These are phyloP conservation scores for Sweltsa coloradensis DNA, from an alignment of 1,140 invertebrate genomes.

Conservation along the genomic window DNA sequence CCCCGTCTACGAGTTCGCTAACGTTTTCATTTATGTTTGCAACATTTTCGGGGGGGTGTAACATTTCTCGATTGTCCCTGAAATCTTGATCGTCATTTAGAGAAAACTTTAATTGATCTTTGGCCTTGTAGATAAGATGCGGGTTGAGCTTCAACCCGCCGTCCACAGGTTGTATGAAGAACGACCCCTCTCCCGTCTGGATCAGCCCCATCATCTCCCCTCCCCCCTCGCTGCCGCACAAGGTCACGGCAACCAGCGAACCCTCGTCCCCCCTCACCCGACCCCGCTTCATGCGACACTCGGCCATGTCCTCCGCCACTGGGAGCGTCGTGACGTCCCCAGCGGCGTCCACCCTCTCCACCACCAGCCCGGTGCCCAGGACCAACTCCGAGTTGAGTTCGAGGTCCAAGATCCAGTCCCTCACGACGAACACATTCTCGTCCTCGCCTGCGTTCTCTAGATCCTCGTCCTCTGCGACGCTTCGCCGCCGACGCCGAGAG, in stretches of 20 bases:
- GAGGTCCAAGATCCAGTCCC: slow-evolving; percentile 16
- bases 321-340: too few relatives aligned
- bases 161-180: slow-evolving; percentile 29
- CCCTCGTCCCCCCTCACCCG: slow-evolving; percentile 17
- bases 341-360: too few relatives aligned
- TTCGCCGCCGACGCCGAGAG: too few relatives aligned
- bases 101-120: too few relatives aligned
- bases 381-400: slow-evolving; percentile 16
- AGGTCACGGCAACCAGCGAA: slow-evolving; percentile 28
- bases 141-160: slow-evolving; percentile 9
- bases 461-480: too few relatives aligned
- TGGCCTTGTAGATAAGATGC: slow-evolving; percentile 22
- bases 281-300: slow-evolving; percentile 18
- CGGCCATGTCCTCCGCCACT: too few relatives aligned
- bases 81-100: neutral
- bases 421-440: slow-evolving; percentile 15
- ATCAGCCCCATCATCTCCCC: slow-evolving; percentile 30
- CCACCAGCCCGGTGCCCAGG: slow-evolving; percentile 16
- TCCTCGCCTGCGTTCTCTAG: too few relatives aligned
- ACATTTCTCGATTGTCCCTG: too few relatives aligned
- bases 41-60: too few relatives aligned
- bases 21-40: too few relatives aligned
- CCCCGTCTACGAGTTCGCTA: too few relatives aligned
- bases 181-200: slow-evolving; percentile 21
- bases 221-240: slow-evolving; percentile 25